phyloP scores from a whole-genome alignment of 2,797 vertebrate species.

The Craterocephalus amniculus region DNA sequence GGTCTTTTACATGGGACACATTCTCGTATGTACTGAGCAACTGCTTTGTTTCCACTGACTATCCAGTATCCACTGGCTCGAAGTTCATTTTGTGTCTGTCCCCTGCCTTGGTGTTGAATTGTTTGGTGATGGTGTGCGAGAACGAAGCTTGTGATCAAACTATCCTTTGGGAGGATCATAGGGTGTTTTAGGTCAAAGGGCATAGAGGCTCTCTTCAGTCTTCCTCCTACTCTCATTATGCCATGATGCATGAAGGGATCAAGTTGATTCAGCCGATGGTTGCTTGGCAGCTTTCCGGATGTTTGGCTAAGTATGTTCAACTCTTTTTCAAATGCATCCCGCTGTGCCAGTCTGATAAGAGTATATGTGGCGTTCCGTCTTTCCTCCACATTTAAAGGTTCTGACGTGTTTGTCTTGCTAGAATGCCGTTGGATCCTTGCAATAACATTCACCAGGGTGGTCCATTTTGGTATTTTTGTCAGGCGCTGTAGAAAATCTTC shows the following conservation, averaged over 20 bases:
- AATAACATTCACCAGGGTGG: slow-evolving; percentile 6
- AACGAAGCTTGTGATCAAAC: not conserved
- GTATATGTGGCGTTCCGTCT: not conserved
- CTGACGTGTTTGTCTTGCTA: not conserved
- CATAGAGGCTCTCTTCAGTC: slow-evolving; percentile 3
- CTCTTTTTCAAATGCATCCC: slow-evolving; percentile 29
- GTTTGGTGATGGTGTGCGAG: too few relatives aligned
- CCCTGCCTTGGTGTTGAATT: too few relatives aligned
- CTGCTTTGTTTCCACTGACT: not conserved
- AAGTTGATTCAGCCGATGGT: slow-evolving; percentile 17
- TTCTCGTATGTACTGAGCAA: fast-evolving
- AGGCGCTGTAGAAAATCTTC: not conserved
- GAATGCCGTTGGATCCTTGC: slow-evolving; percentile 9
- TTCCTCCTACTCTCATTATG: slow-evolving; percentile 28
- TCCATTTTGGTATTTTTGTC: slow-evolving; percentile 25
- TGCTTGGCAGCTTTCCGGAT: slow-evolving; percentile 5
- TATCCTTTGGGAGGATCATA: slow-evolving; percentile 22
- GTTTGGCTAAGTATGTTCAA: slow-evolving; percentile 2
- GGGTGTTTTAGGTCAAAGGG: slow-evolving; percentile 1
- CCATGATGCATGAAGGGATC: slow-evolving; percentile 15
- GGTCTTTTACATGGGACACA: not conserved
- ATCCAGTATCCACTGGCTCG: too few relatives aligned
- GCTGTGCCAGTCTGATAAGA: slow-evolving; percentile 11
- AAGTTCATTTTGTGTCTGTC: too few relatives aligned
- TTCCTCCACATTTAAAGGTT: slow-evolving; percentile 14